Evolutionary conservation across 2,888 invertebrate genomes (phyloP).

Genomic region (Portevinia maculata): DNA sequence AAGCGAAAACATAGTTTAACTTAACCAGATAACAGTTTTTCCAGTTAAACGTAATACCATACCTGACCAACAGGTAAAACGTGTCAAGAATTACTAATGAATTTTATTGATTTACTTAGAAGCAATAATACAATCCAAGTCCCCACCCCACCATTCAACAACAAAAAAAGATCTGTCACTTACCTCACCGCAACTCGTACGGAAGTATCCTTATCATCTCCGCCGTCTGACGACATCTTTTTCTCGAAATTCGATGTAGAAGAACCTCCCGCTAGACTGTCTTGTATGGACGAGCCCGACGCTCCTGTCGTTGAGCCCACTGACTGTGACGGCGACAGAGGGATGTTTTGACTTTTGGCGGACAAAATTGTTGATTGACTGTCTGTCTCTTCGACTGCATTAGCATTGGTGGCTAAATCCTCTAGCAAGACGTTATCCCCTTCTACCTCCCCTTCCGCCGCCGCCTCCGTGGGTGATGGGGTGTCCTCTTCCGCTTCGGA

Average conservation of each 20-base stretch:
- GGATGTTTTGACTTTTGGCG: slow-evolving; percentile 37
- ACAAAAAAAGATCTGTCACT: slow-evolving; percentile 19
- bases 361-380: slow-evolving; percentile 40
- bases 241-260: slow-evolving; percentile 62
- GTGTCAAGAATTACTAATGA: too few species aligned
- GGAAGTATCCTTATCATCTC: slow-evolving; percentile 70
- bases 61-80: too few species aligned
- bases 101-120: too few species aligned
- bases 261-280: slow-evolving; percentile 46
- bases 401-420: slow-evolving; percentile 25
- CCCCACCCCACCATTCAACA: too few species aligned
- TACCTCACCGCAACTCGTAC: slow-evolving; percentile 70
- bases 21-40: too few species aligned
- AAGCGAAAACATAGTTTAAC: too few species aligned
- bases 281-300: slow-evolving; percentile 38
- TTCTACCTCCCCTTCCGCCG: slow-evolving; percentile 21
- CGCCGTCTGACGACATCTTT: slow-evolving; percentile 71
- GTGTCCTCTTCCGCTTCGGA: slow-evolving; percentile 65
- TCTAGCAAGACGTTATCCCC: background rate
- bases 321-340: slow-evolving; percentile 62
- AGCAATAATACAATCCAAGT: too few species aligned
- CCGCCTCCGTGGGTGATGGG: slow-evolving; percentile 61
- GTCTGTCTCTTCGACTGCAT: slow-evolving; percentile 44
- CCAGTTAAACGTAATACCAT: too few species aligned
- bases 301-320: slow-evolving; percentile 47